Evolutionary conservation across 1,140 invertebrate species (phyloP), one percentile per base, ranked within the genome.

Genomic region (Anastrepha obliqua): DNA sequence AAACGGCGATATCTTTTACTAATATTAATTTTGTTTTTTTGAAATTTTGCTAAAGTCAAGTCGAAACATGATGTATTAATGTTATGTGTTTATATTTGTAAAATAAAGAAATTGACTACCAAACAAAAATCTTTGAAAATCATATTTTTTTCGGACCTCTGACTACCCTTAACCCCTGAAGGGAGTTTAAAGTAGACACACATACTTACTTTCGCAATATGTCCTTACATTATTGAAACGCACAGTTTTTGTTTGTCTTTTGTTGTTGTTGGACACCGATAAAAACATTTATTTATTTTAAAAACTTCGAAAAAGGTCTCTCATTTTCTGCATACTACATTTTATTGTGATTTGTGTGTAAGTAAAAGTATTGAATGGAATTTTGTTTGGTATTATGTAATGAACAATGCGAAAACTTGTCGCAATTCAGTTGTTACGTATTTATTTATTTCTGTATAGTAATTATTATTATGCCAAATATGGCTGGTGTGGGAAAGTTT

Each of bases 391-490:
- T 81, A 81, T 81, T 81, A 74, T 74, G 42, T 58, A 29, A 81
- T 81, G 47, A 81, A 81, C 17, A 81, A 81, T 81, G 20, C 17
- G 74, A 20, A 55, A 55, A n/a, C 47, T 81, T 81, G 74, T 11
- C 51, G n/a, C 15, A 81, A 81, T 81, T 55, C 47, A 55, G 15
- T 29, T 13, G 29, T 55, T 78, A n/a, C 13, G 15, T 78, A 47
- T 55, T 67, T 5, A 29, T 67, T n/a, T n/a, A n/a, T 55, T 13
- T 55, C 7, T 44, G 44, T 74, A 11, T 20, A 81, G 44, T 81
- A 81, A 20, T 81, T 81, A 81, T 81, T 55, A 81, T 81, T 47
- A 81, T 81, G 74, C 74, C 74, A 81, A 81, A 81, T n/a, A 81
- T 29, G 74, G 74, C 74, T 42, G 51, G 44, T 81, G 3, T 58